phyloP scores from a whole-genome alignment of 2,113 vertebrate genomes.

The Pagrus major region DNA sequence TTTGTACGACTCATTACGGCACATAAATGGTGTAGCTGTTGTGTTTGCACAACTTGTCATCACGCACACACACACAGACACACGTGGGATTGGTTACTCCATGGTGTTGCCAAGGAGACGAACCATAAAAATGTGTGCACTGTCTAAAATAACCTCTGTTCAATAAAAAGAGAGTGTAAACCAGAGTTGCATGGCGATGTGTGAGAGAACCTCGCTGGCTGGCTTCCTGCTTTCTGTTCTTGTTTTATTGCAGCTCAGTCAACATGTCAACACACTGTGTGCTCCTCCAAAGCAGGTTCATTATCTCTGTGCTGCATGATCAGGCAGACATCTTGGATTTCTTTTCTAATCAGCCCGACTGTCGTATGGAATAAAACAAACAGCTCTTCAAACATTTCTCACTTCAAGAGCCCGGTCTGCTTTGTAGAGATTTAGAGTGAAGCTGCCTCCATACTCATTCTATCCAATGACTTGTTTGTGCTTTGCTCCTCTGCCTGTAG shows the following conservation, averaged over 20 bases:
- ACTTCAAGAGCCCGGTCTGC: constrained; percentile 25
- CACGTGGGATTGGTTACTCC: constrained; percentile 36
- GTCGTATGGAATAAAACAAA: constrained; percentile 26
- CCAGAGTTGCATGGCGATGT: constrained; percentile 43
- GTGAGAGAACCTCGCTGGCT: constrained; percentile 58
- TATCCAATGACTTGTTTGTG: constrained; percentile 50
- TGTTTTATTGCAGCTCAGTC: constrained; percentile 58
- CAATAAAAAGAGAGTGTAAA: constrained; percentile 1
- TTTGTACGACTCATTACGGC: constrained; percentile 45
- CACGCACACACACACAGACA: constrained; percentile 14
- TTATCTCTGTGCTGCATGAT: constrained; percentile 62
- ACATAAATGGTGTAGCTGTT: constrained; percentile 40
- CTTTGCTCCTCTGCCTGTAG: constrained; percentile 56
- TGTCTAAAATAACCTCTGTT: constrained; percentile 54
- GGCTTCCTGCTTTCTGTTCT: constrained; percentile 64
- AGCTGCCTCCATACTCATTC: constrained; percentile 51
- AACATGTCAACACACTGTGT: constrained; percentile 53
- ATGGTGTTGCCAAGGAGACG: constrained; percentile 59
- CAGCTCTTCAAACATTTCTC: constrained; percentile 34
- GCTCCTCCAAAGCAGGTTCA: constrained; percentile 45
- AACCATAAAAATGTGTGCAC: constrained; percentile 30
- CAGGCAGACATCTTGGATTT: constrained; percentile 40
- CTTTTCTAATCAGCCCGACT: constrained; percentile 35
- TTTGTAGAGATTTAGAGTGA: constrained; percentile 34
- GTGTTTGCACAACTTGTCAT: constrained; percentile 43